Base-by-base conservation (phyloP, 2,113 vertebrate species). In the Oncorhynchus mykiss region DNA sequence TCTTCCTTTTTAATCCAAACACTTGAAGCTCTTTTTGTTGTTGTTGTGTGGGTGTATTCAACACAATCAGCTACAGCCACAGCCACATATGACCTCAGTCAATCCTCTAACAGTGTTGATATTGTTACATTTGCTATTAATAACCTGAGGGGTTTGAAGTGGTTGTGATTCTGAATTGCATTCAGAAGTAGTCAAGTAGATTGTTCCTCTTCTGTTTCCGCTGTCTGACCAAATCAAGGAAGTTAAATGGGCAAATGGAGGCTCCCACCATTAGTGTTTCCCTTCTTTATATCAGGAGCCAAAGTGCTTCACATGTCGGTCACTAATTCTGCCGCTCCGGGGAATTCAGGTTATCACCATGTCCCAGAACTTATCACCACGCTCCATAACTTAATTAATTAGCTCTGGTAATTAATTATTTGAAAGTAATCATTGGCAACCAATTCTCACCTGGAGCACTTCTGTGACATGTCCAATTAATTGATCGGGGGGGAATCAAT, bases 361-460 rank as follows among this genome's bases (percentile, higher is more conserved):
- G 85, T 78, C 80, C 80, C 84, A 87, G 85, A 78, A 80, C 68
- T 76, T 87, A 87, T 89, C 86, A 77, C 82, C 67, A 70, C 78
- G 84, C 78, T 81, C 78, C 84, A 87, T 84, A 78, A 80, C 70
- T 76, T 87, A 86, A 88, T 92, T 90, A 90, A 90, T 91, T 90
- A 81, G 87, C 85, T 86, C 78, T 54, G 81, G 78, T 86, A 82
- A 90, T 90, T 90, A 80, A 90, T 89, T 90, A 90, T 89, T 90
- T 85, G 85, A 85, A 48, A 49, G 68, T 70, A 34, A 70, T 70
- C 68, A 70, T 79, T 12, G 79, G 81, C 86, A 86, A 81, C 75
- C 78, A 67, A 74, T 84, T 89, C 84, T 91, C 87, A 92, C 88
- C 87, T 89, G 84, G 86, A 86, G 84, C 87, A 85, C 82, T 80